phyloP scores from a whole-genome alignment of 2,888 invertebrate species.

The Ennomos erosarius region DNA sequence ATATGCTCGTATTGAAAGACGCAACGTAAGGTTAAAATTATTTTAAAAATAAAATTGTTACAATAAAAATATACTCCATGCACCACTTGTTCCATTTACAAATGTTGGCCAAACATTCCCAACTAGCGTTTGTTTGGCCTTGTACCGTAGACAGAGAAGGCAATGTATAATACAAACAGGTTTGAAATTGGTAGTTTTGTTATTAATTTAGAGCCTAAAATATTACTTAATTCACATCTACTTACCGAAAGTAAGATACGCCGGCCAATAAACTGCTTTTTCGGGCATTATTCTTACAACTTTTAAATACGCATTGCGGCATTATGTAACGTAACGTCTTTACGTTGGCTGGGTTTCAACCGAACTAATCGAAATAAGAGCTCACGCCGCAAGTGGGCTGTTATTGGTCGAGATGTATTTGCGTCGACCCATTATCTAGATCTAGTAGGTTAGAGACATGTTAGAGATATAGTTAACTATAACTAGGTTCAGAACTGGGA shows the following conservation, averaged over 20 bases:
- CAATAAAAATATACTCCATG: neutral
- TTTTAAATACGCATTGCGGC: slow-evolving; percentile 6
- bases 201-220: neutral
- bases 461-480: too few species aligned
- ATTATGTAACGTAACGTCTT: neutral
- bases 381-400: neutral
- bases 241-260: slow-evolving; percentile 14
- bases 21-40: too few species aligned
- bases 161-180: too few species aligned
- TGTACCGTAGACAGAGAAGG: too few species aligned
- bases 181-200: neutral
- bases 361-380: slow-evolving; percentile 9
- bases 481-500: too few species aligned
- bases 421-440: too few species aligned
- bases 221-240: neutral
- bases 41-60: neutral
- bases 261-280: slow-evolving; percentile 4
- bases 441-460: too few species aligned
- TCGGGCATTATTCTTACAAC: slow-evolving; percentile 3
- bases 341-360: slow-evolving; percentile 9
- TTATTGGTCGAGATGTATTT: too few species aligned
- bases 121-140: too few species aligned
- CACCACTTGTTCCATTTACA: neutral
- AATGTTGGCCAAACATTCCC: neutral
- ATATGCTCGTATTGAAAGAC: too few species aligned